These are phyloP conservation scores for Muscicapa comitata DNA, from an alignment of 2,797 vertebrate species.

Conservation along the genomic window DNA sequence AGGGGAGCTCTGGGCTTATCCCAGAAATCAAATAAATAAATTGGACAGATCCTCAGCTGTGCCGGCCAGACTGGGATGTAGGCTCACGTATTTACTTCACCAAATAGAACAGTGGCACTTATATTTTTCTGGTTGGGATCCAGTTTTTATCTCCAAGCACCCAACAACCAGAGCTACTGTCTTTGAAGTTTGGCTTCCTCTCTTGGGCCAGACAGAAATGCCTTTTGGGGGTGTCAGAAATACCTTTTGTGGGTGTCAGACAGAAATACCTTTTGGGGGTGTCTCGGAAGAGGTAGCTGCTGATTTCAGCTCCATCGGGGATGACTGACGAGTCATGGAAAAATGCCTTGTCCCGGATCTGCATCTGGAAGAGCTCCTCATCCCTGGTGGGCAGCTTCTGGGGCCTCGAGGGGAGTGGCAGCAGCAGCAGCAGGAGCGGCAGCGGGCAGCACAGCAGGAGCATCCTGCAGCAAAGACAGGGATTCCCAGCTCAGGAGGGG, in stretches of 20 bases:
- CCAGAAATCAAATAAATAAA: not conserved
- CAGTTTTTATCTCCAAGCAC: not conserved
- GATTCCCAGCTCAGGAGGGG: not conserved
- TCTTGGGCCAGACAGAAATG: conserved; percentile 28
- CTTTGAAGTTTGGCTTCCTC: not conserved
- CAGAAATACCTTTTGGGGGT: conserved; percentile 89
- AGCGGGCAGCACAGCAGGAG: conserved; percentile 72
- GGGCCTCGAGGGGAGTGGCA: conserved; percentile 73
- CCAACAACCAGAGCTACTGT: not conserved
- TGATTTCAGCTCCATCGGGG: conserved; percentile 96
- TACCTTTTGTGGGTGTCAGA: conserved; percentile 52
- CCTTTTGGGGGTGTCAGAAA: conserved; percentile 1
- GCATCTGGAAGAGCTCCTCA: conserved; percentile 97
- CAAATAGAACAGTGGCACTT: not conserved
- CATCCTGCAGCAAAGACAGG: conserved; percentile 80
- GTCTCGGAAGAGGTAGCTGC: conserved; percentile 94
- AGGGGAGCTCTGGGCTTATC: not conserved
- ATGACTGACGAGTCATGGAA: conserved; percentile 93
- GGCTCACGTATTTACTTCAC: not conserved
- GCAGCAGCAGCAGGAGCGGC: conserved; percentile 71
- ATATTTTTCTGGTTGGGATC: not conserved
- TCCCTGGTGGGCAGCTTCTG: conserved; percentile 97
- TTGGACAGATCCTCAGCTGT: not conserved
- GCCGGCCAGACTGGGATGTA: not conserved
- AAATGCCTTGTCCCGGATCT: conserved; percentile 91